phyloP scores from a whole-genome alignment of 2,113 vertebrate genomes.

The Candoia aspera region DNA sequence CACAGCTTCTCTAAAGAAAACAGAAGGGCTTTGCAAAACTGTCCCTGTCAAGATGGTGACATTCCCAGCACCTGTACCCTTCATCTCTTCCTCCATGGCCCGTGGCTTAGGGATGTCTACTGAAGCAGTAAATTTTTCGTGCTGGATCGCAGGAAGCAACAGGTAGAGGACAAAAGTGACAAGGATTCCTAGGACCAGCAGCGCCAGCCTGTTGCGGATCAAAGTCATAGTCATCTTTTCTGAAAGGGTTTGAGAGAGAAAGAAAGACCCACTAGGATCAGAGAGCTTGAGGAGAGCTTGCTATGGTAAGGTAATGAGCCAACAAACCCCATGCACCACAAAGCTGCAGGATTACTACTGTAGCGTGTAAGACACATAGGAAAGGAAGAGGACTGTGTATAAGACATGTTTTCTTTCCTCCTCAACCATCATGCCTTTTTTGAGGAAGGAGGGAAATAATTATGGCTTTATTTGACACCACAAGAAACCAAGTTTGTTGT shows the following conservation, averaged over 20 bases:
- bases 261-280: conserved; percentile 1
- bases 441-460: background rate
- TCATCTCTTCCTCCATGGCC: conserved; percentile 52
- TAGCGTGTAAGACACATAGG: background rate
- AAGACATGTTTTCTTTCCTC: background rate
- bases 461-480: background rate
- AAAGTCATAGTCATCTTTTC: conserved; percentile 70
- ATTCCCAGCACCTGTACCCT: conserved; percentile 67
- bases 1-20: conserved; percentile 89
- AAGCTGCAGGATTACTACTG: background rate
- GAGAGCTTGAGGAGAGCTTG: background rate
- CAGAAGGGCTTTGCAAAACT: conserved; percentile 75
- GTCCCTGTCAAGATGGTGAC: conserved; percentile 77
- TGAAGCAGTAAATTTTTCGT: conserved; percentile 73
- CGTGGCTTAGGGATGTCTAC: conserved; percentile 68
- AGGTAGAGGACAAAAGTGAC: conserved; percentile 84
- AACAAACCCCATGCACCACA: background rate
- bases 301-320: background rate
- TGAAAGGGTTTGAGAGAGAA: conserved; percentile 34
- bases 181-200: conserved; percentile 82
- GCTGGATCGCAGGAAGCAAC: conserved; percentile 79
- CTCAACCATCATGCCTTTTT: background rate
- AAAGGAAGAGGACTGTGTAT: background rate
- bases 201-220: conserved; percentile 76
- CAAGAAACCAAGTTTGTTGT: background rate